These are phyloP conservation scores for Agrypnus murinus DNA, from an alignment of 2,888 invertebrate species.

Conservation along the genomic window DNA sequence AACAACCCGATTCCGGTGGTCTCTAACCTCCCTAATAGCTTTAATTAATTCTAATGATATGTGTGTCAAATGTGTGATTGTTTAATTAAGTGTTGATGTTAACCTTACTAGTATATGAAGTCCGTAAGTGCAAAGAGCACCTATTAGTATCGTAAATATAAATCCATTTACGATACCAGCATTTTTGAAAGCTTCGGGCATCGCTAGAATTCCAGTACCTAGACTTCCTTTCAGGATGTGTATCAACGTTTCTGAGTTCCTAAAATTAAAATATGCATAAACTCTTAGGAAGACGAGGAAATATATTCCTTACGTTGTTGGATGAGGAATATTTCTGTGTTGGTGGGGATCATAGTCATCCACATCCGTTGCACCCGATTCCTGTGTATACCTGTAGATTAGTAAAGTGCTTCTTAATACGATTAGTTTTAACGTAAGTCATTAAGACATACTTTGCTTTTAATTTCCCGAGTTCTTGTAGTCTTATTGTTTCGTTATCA, in stretches of 20 bases:
- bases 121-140: slow-evolving; percentile 88
- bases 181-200: slow-evolving; percentile 92
- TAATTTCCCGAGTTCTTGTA: slow-evolving; percentile 25
- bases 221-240: slow-evolving; percentile 93
- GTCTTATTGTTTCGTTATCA: slow-evolving; percentile 13
- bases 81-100: slow-evolving; percentile 11
- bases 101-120: slow-evolving; percentile 85
- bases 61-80: too few species aligned
- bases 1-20: too few species aligned
- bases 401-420: neutral
- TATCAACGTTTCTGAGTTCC: slow-evolving; percentile 87
- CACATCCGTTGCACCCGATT: slow-evolving; percentile 47
- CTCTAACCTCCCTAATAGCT: too few species aligned
- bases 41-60: too few species aligned
- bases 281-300: neutral
- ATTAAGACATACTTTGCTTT: slow-evolving; percentile 28
- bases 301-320: slow-evolving; percentile 80
- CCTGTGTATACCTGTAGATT: slow-evolving; percentile 10
- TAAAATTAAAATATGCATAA: slow-evolving; percentile 69
- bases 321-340: slow-evolving; percentile 78
- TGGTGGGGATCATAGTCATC: slow-evolving; percentile 79
- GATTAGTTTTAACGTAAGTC: too few species aligned
- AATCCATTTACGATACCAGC: slow-evolving; percentile 88
- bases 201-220: slow-evolving; percentile 94
- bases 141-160: slow-evolving; percentile 84